Evolutionary conservation across 2,888 invertebrate species (phyloP).

Genomic region (Aquatica leii): DNA sequence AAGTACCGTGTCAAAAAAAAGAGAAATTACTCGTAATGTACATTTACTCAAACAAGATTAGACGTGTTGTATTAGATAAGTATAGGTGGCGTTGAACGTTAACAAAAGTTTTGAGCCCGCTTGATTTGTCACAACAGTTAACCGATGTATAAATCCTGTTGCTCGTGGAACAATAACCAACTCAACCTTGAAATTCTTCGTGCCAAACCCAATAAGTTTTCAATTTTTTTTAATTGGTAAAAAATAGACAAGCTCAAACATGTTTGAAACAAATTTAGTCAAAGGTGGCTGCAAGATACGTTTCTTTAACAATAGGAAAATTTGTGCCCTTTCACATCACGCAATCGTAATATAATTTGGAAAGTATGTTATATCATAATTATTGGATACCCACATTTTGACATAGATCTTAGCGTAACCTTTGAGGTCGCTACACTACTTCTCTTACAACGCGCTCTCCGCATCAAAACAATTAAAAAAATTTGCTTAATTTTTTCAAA

Average conservation of each 20-base stretch:
- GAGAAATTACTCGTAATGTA: too few relatives aligned
- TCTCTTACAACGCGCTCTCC: background rate
- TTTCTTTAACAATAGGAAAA: background rate
- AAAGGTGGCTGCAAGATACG: background rate
- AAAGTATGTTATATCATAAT: conserved; percentile 7
- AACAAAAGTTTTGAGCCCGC: too few relatives aligned
- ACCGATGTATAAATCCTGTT: conserved; percentile 46
- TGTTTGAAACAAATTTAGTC: background rate
- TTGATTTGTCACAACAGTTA: too few relatives aligned
- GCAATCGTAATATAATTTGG: background rate
- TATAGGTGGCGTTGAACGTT: too few relatives aligned
- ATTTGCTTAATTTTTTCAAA: too few relatives aligned
- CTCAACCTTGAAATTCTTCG: conserved; percentile 44
- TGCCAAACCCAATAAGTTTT: conserved; percentile 38
- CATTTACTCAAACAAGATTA: too few relatives aligned
- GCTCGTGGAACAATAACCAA: conserved; percentile 36
- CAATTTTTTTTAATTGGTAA: conserved; percentile 24
- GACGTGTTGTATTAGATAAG: too few relatives aligned
- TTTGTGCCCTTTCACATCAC: background rate
- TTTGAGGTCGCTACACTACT: conserved; percentile 3
- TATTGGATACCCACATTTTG: conserved; percentile 2
- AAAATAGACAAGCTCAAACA: background rate
- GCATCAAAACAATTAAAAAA: background rate
- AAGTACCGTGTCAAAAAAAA: conserved; percentile 21
- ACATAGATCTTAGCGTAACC: background rate